phyloP scores from a whole-genome alignment of 2,888 invertebrate species.

The Apodemia zela region DNA sequence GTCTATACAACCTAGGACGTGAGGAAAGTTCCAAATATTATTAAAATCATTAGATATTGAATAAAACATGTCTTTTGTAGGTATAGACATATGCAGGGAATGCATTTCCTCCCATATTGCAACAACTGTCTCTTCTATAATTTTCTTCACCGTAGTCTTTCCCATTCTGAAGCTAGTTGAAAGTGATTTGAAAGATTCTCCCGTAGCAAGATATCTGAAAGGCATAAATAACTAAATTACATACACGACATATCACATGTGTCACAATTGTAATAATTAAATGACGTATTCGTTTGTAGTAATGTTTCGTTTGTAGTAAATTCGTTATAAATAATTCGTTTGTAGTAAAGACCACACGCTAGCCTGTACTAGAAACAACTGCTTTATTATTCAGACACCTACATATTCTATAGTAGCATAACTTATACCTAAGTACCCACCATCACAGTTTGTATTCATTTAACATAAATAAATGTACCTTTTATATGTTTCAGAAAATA shows the following conservation, averaged over 20 bases:
- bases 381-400: neutral
- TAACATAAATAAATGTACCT: neutral
- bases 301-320: neutral
- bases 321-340: no score
- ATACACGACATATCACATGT: neutral
- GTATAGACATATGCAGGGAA: neutral
- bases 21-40: slow-evolving; percentile 38
- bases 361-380: no score
- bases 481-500: slow-evolving; percentile 14
- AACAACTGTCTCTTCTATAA: neutral
- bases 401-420: slow-evolving; percentile 9
- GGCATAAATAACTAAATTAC: neutral
- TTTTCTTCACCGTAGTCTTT: neutral
- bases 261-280: no score
- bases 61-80: neutral
- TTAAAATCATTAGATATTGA: slow-evolving; percentile 17
- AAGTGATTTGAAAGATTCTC: neutral
- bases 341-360: no score
- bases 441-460: slow-evolving; percentile 1
- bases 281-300: no score
- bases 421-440: slow-evolving; percentile 9
- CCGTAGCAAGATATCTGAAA: neutral
- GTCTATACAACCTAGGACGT: slow-evolving; percentile 39
- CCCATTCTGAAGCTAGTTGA: neutral
- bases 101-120: slow-evolving; percentile 2